Percentiles rank a stretch among this genome's conserved stretches.
Conservation (phyloP, 2,797 vertebrate genomes). For the Hyperoplus lanceolatus region DNA sequence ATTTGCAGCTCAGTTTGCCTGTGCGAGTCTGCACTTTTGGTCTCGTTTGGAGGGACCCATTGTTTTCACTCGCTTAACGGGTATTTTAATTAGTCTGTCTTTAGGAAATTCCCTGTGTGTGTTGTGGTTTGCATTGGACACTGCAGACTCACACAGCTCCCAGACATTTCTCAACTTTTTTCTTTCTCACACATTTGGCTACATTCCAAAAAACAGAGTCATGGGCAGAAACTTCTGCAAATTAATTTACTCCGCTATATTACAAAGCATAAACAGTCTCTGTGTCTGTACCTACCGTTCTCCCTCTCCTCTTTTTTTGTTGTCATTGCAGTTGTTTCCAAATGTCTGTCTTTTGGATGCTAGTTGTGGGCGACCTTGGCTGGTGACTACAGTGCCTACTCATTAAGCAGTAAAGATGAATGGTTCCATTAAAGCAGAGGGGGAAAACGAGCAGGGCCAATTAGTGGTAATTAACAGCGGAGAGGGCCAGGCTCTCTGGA, state of each 20-base stretch:
- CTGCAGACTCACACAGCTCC: slow-evolving; percentile 61
- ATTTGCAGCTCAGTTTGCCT: slow-evolving; percentile 40
- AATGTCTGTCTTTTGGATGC: slow-evolving; percentile 60
- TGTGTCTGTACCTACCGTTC: slow-evolving; percentile 36
- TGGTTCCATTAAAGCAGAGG: slow-evolving; percentile 84
- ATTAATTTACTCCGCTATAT: slow-evolving; percentile 51
- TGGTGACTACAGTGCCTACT: slow-evolving; percentile 81
- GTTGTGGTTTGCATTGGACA: slow-evolving; percentile 73
- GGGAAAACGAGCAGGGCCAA: slow-evolving; percentile 78
- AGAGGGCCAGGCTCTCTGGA: slow-evolving; percentile 77
- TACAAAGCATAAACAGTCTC: slow-evolving; percentile 43
- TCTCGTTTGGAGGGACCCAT: slow-evolving; percentile 64
- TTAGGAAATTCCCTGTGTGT: slow-evolving; percentile 71
- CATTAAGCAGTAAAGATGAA: slow-evolving; percentile 88
- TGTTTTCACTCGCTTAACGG: slow-evolving; percentile 65
- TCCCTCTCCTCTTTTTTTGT: slow-evolving; percentile 2
- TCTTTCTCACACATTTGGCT: slow-evolving; percentile 36
- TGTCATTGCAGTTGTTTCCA: slow-evolving; percentile 47
- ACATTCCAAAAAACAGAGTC: slow-evolving; percentile 59
- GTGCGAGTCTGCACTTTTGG: slow-evolving; percentile 23
- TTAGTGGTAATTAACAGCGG: slow-evolving; percentile 86
- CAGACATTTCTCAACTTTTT: slow-evolving; percentile 65
- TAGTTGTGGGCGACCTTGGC: slow-evolving; percentile 82
- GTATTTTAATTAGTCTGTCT: slow-evolving; percentile 77
- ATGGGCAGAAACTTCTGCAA: slow-evolving; percentile 60